phyloP scores from a whole-genome alignment of 2,113 vertebrate species.

The Epinephelus moara region DNA sequence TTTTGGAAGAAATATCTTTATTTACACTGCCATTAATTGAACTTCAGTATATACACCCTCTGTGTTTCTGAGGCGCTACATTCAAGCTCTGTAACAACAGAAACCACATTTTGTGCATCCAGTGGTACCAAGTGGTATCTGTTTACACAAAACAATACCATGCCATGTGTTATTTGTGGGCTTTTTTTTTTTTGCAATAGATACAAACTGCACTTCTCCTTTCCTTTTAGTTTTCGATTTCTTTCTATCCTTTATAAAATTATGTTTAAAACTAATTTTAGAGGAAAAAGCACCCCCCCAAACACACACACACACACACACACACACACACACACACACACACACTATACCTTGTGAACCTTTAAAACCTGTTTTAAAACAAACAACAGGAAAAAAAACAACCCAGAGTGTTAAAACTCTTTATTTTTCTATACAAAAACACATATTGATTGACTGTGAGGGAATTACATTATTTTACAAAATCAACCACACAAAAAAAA shows the following conservation, averaged over 20 bases:
- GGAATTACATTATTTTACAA: constrained; percentile 49
- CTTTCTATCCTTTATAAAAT: too few species aligned
- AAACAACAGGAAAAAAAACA: neutral
- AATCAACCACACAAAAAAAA: constrained; percentile 1
- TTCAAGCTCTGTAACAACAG: neutral
- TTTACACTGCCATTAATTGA: neutral
- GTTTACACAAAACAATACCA: neutral
- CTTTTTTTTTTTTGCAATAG: neutral
- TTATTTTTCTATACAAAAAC: constrained; percentile 51
- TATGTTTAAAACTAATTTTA: too few species aligned
- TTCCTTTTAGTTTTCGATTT: neutral
- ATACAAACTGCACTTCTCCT: neutral
- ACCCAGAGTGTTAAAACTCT: neutral
- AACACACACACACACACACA: too few species aligned
- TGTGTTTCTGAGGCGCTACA: neutral
- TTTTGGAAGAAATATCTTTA: neutral
- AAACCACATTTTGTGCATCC: neutral
- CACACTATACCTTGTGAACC: neutral
- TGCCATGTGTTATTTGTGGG: neutral
- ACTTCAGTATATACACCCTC: neutral
- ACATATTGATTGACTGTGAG: constrained; percentile 1
- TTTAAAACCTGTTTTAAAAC: neutral
- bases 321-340: too few species aligned
- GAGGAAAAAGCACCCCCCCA: too few species aligned
- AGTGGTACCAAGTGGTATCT: neutral